Base-by-base conservation (phyloP, 2,113 vertebrate species). In the Apteryx mantelli region DNA sequence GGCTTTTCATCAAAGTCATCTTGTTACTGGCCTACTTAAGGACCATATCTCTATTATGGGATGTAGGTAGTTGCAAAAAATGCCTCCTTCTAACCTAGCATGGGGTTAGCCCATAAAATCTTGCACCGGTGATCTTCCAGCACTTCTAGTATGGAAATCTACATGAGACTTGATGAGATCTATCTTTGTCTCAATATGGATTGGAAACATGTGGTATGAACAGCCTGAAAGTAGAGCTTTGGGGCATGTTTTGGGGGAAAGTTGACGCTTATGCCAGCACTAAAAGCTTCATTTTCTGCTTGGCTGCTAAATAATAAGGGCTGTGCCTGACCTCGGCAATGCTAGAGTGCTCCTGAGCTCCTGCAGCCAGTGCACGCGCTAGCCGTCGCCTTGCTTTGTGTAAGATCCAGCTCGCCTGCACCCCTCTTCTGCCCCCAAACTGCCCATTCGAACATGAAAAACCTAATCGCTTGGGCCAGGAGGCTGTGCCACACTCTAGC, bases 381-480 rank as follows among this genome's bases (percentile, higher is more conserved):
- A 17, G 7, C 38, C 3, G 1, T 38, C 26, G 16, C 48, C 46
- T 48, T 48, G 46, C 46, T 48, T 48, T 18, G 18, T 48, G 18
- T 9, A 48, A 48, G 46, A 48, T 48, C 46, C 18, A 48, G 7
- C 46, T 19, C 17, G 18, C 18, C 46, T 18, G 46, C 46, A 48
- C 46, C 18, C 53, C 17, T n/a, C 65, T 84, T 40, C 38, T 69
- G 8, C 16, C 11, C 63, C 20, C 9, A 68, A 86, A 42, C 7
- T 65, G 3, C 16, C 48, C n/a, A 25, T 6, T 94, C 69, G 44
- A 56, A 65, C 26, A 18, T 3, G 5, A 30, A 52, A 84, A 74
- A 65, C 3, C 0, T 8, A 11, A 2, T 11, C 1, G 1, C 32
- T 55, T 60, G 30, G 46, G 30, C 30, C 58, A 83, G 34, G 22